These are phyloP conservation scores for Plebejus anna DNA, from an alignment of 2,888 invertebrate genomes.

Conservation along the genomic window DNA sequence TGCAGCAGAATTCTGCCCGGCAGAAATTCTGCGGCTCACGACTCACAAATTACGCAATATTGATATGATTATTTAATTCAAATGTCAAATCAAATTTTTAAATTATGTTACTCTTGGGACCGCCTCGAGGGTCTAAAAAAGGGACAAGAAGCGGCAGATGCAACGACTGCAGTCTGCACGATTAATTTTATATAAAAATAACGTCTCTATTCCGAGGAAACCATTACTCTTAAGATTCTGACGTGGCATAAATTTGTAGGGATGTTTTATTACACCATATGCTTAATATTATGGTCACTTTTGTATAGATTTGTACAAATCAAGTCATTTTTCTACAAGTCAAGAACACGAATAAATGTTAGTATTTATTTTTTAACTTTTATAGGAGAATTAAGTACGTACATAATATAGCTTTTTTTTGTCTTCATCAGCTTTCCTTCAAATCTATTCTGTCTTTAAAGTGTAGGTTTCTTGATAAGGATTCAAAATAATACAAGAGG, in stretches of 20 bases:
- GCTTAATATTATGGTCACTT: conserved; percentile 41
- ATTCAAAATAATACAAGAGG: too few relatives aligned
- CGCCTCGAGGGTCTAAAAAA: conserved; percentile 45
- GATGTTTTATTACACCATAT: conserved; percentile 60
- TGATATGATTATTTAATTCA: neutral
- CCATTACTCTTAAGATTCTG: conserved; percentile 73
- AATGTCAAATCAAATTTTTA: neutral
- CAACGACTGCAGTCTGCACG: conserved; percentile 60
- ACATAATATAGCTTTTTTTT: too few relatives aligned
- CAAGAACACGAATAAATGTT: neutral
- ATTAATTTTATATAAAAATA: conserved; percentile 73
- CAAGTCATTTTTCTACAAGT: neutral
- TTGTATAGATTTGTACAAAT: conserved; percentile 40
- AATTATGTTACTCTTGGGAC: neutral
- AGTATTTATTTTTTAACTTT: neutral
- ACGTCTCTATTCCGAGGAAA: conserved; percentile 75
- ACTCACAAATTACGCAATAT: neutral
- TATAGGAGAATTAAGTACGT: too few relatives aligned
- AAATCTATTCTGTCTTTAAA: too few relatives aligned
- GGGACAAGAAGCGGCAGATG: conserved; percentile 69
- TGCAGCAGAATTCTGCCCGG: too few relatives aligned
- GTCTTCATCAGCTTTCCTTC: too few relatives aligned
- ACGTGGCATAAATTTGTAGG: conserved; percentile 76
- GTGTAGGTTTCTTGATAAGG: too few relatives aligned
- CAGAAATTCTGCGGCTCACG: too few relatives aligned